Evolutionary conservation across 1,140 invertebrate species (phyloP), one percentile per base, ranked within the genome.

Genomic region (Marisa cornuarietis): DNA sequence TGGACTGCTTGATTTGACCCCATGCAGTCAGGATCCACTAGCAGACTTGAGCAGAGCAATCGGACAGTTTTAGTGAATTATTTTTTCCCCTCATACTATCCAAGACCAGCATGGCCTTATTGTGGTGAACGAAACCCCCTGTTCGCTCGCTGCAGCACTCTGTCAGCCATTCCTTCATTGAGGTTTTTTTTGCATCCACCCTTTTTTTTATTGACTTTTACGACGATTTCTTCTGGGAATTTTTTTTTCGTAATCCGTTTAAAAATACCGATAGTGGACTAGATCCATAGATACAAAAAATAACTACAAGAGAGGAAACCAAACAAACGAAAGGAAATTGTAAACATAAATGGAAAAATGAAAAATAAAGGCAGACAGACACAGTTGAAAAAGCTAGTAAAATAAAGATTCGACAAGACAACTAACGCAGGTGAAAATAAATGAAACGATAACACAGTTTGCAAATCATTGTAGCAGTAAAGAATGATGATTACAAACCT

Each of bases 151-250:
- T 22, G 42, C 10, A 81, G 11, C 54, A 73, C 63, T 83, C 76
- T 26, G 78, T 61, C 9, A 87, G 68, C 82, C 85, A 87, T 68
- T 82, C 75, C 13, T 52, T 77, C 71, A 86, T 83, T 16, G 82
- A 66, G 42, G 76, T n/a, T n/a, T 66, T 61, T 87, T 78, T 62
- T 87, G 74, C 84, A 88, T 86, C 85, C 86, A 89, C 73, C 83
- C 86, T n/a, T n/a, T 76, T 87, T 88, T 6, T 68, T 42, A 63
- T 83, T 84, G 10, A 78, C 79, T 22, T 79, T 62, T 3, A n/a
- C n/a, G n/a, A 85, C 71, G 24, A 80, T 18, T 52, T 82, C 85
- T 49, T 31, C 68, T 24, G 58, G 79, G 18, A 73, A 83, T 81
- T 58, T 81, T 58, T 65, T 80, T 82, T 62, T 76, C 52, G 63